A percentile compares a stretch with the other conserved stretches of the same genome.
Evolutionary conservation across 2,113 vertebrate species (phyloP).

Genomic region (Oncorhynchus masou): DNA sequence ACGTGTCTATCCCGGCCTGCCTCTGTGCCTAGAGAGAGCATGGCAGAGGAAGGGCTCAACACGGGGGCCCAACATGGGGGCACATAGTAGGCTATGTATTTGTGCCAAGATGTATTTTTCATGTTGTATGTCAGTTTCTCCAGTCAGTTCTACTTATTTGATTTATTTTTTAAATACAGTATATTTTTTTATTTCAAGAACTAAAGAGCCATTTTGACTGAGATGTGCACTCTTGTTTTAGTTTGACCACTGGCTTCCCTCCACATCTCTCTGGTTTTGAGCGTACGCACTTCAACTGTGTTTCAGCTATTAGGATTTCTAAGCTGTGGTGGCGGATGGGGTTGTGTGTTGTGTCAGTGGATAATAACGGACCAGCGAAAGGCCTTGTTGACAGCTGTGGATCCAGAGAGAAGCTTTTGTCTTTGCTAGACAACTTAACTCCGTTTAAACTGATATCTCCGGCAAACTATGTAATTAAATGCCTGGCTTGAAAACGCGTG

Average conservation of each 20-base stretch:
- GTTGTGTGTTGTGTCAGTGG: background rate
- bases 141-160: background rate
- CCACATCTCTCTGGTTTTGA: background rate
- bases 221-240: background rate
- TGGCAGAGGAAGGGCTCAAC: background rate
- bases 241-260: background rate
- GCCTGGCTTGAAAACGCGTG: background rate
- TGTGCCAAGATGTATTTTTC: too few species aligned
- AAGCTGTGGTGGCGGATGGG: slow-evolving; percentile 1
- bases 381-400: slow-evolving; percentile 40
- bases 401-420: slow-evolving; percentile 19
- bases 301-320: background rate
- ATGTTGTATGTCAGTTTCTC: too few species aligned
- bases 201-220: background rate
- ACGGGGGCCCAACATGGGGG: background rate
- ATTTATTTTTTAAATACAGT: background rate
- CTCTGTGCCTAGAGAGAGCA: background rate
- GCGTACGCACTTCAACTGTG: background rate
- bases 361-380: slow-evolving; percentile 19
- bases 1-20: background rate
- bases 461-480: slow-evolving; percentile 7
- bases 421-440: slow-evolving; percentile 20
- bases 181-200: background rate
- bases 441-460: background rate
- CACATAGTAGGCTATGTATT: too few species aligned